Percentiles rank a stretch among this genome's conserved stretches.
Conservation (phyloP, 2,888 invertebrate species). For the Harmothoe impar region DNA sequence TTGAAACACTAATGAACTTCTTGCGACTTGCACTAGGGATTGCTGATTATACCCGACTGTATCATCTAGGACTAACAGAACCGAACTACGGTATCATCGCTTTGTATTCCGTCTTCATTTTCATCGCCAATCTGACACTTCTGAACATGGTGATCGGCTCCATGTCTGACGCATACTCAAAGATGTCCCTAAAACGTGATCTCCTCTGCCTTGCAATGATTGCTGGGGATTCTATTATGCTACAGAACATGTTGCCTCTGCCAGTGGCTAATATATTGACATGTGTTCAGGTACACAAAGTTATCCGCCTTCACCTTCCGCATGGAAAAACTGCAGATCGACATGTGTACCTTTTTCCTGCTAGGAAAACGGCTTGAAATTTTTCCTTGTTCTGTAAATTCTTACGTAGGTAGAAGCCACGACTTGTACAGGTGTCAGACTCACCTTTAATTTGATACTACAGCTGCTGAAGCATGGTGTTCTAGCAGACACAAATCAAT, state of each 20-base stretch:
- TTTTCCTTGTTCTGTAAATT: too few relatives aligned
- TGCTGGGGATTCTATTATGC: not conserved
- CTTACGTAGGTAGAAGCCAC: too few relatives aligned
- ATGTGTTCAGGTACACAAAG: not conserved
- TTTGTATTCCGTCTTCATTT: not conserved
- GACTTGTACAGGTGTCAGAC: too few relatives aligned
- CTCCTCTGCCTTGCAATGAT: not conserved
- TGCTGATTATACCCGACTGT: not conserved
- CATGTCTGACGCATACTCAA: not conserved
- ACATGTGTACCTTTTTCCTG: conserved; percentile 26
- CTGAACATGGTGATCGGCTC: not conserved
- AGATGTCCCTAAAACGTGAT: not conserved
- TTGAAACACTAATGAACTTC: not conserved
- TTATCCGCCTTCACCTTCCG: not conserved
- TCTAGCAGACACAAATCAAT: too few relatives aligned
- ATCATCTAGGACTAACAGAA: not conserved
- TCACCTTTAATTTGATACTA: too few relatives aligned
- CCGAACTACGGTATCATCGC: not conserved
- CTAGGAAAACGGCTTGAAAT: not conserved
- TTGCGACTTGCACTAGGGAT: not conserved
- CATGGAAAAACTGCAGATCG: conserved; percentile 8
- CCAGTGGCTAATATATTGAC: not conserved
- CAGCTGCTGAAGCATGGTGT: too few relatives aligned
- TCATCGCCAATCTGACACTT: not conserved
- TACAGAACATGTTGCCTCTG: not conserved